Percentiles rank a stretch among this genome's conserved stretches.
Conservation (phyloP, 2,113 vertebrate genomes). For the Hydrolagus affinis region DNA sequence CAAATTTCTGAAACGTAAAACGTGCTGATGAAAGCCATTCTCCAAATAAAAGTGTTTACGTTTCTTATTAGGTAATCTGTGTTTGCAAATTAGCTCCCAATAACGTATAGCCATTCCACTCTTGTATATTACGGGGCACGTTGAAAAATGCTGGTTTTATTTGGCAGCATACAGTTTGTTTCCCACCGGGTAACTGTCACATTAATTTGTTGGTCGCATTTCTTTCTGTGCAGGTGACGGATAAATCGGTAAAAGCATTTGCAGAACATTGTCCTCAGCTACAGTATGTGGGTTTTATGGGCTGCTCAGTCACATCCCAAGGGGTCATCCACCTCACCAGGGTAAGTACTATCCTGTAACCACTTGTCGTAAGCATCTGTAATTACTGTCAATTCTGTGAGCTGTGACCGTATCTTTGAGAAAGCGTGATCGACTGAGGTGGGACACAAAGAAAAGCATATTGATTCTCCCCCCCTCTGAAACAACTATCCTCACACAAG, state of each 20-base stretch:
- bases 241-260: constrained; percentile 83
- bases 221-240: constrained; percentile 68
- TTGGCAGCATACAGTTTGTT: not conserved
- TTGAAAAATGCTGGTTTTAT: no score
- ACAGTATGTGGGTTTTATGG: constrained; percentile 97
- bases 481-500: not conserved
- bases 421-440: not conserved
- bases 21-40: no score
- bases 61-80: not conserved
- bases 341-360: constrained; percentile 55
- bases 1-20: no score
- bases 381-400: constrained; percentile 26
- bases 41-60: no score
- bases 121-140: not conserved
- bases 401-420: not conserved
- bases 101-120: not conserved
- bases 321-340: constrained; percentile 96
- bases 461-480: not conserved
- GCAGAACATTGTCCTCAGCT: constrained; percentile 90
- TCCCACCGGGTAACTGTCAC: not conserved
- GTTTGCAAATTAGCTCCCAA: not conserved
- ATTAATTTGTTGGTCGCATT: not conserved
- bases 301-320: constrained; percentile 92
- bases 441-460: not conserved
- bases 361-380: not conserved